A percentile compares a stretch with the other conserved stretches of the same genome.
Evolutionary conservation across 2,797 vertebrate genomes (phyloP).

Genomic region (Tolypeutes matacus): DNA sequence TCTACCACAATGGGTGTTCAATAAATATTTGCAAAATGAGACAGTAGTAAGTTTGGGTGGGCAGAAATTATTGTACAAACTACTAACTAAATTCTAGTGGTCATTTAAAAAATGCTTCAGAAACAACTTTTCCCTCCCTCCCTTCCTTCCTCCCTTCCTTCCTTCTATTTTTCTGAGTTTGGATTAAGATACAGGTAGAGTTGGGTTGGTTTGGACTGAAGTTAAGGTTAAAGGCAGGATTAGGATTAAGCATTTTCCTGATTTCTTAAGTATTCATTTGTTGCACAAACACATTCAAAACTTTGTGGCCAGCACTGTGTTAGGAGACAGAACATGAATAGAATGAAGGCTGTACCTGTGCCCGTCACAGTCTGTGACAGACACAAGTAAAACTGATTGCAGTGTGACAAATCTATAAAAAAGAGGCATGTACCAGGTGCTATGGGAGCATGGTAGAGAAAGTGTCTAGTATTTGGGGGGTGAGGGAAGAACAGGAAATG

Average conservation of each 20-base stretch:
- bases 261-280: neutral
- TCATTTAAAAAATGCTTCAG: neutral
- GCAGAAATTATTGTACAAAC: neutral
- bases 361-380: neutral
- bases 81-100: neutral
- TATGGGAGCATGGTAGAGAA: neutral
- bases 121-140: neutral
- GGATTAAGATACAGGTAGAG: no score
- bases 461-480: neutral
- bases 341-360: no score
- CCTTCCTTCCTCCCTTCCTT: no score
- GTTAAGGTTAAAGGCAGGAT: neutral
- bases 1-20: neutral
- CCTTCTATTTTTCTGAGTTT: neutral
- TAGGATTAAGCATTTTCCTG: neutral
- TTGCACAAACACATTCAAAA: neutral
- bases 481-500: neutral
- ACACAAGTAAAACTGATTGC: neutral
- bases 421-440: no score
- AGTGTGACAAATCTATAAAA: neutral
- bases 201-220: neutral
- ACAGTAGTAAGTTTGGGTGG: neutral
- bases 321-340: neutral
- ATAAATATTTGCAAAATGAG: neutral
- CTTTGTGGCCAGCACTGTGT: neutral